A percentile compares a stretch with the other conserved stretches of the same genome.
These are phyloP conservation scores for Neodiprion lecontei DNA, from an alignment of 1,140 invertebrate genomes.

Conservation along the genomic window DNA sequence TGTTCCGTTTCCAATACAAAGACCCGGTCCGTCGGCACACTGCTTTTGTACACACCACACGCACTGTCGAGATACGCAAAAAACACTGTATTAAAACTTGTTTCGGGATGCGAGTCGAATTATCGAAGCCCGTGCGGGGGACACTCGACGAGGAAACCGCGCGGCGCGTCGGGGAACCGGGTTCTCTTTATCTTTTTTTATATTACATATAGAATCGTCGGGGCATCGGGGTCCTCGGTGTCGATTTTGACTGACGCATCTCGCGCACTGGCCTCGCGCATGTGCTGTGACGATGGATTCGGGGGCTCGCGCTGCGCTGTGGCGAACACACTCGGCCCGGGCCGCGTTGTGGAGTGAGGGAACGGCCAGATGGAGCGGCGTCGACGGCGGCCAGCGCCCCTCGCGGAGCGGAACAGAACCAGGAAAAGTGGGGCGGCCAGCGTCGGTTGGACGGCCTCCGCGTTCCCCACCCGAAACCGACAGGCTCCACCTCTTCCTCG, in stretches of 20 bases:
- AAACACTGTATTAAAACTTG: too few relatives aligned
- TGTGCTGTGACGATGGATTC: slow-evolving; percentile 24
- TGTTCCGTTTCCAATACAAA: too few relatives aligned
- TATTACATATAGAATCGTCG: not conserved
- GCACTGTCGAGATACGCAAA: too few relatives aligned
- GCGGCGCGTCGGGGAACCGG: too few relatives aligned
- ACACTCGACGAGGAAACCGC: too few relatives aligned
- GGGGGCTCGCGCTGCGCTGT: slow-evolving; percentile 22
- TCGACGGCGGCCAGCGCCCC: slow-evolving; percentile 29
- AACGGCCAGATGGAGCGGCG: slow-evolving; percentile 36
- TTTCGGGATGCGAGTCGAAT: too few relatives aligned
- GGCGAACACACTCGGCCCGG: slow-evolving; percentile 40
- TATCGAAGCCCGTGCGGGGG: too few relatives aligned
- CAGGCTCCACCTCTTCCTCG: not conserved
- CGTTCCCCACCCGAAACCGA: slow-evolving; percentile 24
- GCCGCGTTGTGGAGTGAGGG: slow-evolving; percentile 56
- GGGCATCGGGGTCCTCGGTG: not conserved
- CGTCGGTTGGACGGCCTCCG: slow-evolving; percentile 36
- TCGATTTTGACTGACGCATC: not conserved
- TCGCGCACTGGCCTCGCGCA: slow-evolving; percentile 9
- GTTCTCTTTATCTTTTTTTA: too few relatives aligned
- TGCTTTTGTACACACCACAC: too few relatives aligned
- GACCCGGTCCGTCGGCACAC: too few relatives aligned
- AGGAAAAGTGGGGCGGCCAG: slow-evolving; percentile 42
- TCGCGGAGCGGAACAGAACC: not conserved